These are phyloP conservation scores for Gymnarchus niloticus DNA, from an alignment of 2,113 vertebrate species.

Conservation along the genomic window DNA sequence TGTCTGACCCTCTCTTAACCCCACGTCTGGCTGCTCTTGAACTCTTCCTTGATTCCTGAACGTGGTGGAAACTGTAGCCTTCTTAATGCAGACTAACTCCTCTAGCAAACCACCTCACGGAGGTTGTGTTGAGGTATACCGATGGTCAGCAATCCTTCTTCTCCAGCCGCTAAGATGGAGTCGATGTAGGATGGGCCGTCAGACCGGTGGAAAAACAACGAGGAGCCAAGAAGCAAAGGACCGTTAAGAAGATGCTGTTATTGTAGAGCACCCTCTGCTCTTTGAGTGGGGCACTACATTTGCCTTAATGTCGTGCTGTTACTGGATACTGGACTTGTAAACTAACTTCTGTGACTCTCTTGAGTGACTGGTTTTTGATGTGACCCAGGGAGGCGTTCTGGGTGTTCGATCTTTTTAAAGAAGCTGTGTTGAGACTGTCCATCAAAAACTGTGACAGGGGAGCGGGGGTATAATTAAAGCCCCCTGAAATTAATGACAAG, in stretches of 20 bases:
- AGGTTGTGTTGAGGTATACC: neutral
- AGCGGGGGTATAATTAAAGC: neutral
- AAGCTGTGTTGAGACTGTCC: neutral
- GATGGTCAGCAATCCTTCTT: neutral
- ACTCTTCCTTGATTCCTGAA: neutral
- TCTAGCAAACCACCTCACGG: neutral
- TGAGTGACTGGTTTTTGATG: slow-evolving; percentile 13
- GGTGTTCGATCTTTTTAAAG: slow-evolving; percentile 6
- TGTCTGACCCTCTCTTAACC: slow-evolving; percentile 65
- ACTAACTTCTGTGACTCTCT: slow-evolving; percentile 5
- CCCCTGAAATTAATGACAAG: neutral
- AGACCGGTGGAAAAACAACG: neutral
- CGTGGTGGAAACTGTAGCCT: neutral
- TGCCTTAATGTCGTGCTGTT: slow-evolving; percentile 11
- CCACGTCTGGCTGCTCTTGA: neutral
- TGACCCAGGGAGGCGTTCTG: neutral
- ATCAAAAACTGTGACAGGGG: neutral
- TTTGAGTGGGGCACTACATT: neutral
- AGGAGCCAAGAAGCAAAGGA: neutral
- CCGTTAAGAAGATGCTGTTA: neutral
- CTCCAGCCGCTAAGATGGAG: slow-evolving; percentile 3
- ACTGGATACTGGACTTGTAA: neutral
- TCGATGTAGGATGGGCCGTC: neutral
- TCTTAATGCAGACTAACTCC: neutral
- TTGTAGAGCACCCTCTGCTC: neutral